A percentile compares a stretch with the other conserved stretches of the same genome.
Conservation (phyloP, 2,113 vertebrate species). For the Eretmochelys imbricata region DNA sequence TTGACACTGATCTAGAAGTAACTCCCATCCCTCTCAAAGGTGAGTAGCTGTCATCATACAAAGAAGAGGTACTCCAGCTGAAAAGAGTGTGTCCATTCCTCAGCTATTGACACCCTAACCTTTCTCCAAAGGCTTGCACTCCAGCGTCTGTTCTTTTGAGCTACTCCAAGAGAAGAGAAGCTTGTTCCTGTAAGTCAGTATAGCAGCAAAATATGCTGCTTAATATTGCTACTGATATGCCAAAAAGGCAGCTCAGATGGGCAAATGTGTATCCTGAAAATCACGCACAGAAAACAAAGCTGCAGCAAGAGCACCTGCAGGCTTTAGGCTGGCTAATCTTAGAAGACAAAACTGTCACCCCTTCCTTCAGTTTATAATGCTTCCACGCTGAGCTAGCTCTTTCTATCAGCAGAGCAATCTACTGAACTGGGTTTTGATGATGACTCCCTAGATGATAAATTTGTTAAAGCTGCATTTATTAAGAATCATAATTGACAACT, state of each 20-base stretch:
- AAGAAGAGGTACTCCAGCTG: not conserved
- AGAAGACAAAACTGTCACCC: not conserved
- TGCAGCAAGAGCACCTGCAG: not conserved
- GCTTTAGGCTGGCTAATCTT: not conserved
- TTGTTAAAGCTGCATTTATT: constrained; percentile 17
- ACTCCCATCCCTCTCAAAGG: not conserved
- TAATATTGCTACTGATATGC: not conserved
- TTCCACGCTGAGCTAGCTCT: not conserved
- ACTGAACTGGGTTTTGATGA: not conserved
- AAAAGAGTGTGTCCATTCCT: not conserved
- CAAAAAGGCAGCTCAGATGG: constrained; percentile 18
- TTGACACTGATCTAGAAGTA: not conserved
- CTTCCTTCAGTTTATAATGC: constrained; percentile 5
- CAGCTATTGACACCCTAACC: not conserved
- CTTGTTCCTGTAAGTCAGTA: not conserved
- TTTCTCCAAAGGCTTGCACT: not conserved
- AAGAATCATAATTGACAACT: not conserved
- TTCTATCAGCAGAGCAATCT: not conserved
- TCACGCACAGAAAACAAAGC: constrained; percentile 22
- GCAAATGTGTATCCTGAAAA: not conserved
- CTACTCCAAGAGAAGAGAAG: not conserved
- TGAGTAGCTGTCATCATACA: not conserved
- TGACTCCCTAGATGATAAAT: constrained; percentile 14
- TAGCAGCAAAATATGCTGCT: constrained; percentile 9
- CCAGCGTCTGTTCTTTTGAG: not conserved